Percentiles rank a stretch among this genome's conserved stretches.
phyloP scores from a whole-genome alignment of 1,140 invertebrate species.

The Meloidogyne hapla region DNA sequence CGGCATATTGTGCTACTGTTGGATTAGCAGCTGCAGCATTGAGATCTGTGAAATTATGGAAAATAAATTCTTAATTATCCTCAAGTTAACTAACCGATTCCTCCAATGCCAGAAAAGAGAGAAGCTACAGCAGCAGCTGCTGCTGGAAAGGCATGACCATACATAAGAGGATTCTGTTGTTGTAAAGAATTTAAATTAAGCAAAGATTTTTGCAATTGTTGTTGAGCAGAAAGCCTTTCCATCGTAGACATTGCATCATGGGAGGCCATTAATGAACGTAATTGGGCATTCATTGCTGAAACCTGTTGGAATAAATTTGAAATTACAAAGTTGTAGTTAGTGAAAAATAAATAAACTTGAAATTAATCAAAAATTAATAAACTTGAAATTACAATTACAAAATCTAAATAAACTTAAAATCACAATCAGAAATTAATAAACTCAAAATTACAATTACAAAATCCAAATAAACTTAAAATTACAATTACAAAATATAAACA shows the following conservation, averaged over 20 bases:
- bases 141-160: slow-evolving; percentile 35
- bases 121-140: slow-evolving; percentile 36
- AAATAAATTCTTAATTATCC: background rate
- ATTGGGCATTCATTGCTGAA: slow-evolving; percentile 26
- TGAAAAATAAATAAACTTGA: too few relatives aligned
- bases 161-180: slow-evolving; percentile 26
- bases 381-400: too few relatives aligned
- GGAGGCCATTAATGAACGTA: slow-evolving; percentile 26
- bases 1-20: slow-evolving; percentile 23
- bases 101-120: slow-evolving; percentile 15
- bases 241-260: slow-evolving; percentile 27
- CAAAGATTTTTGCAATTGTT: slow-evolving; percentile 26
- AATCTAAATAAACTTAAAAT: background rate
- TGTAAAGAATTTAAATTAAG: slow-evolving; percentile 23
- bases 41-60: slow-evolving; percentile 9
- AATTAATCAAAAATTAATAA: too few relatives aligned
- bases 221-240: slow-evolving; percentile 25
- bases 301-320: background rate
- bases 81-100: background rate
- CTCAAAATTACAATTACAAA: too few relatives aligned
- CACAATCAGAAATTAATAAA: background rate
- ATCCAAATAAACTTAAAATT: too few relatives aligned
- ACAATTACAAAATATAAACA: too few relatives aligned
- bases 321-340: too few relatives aligned
- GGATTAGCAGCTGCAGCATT: slow-evolving; percentile 22